phyloP scores from a whole-genome alignment of 2,888 invertebrate genomes.

The Drosophila rubida region DNA sequence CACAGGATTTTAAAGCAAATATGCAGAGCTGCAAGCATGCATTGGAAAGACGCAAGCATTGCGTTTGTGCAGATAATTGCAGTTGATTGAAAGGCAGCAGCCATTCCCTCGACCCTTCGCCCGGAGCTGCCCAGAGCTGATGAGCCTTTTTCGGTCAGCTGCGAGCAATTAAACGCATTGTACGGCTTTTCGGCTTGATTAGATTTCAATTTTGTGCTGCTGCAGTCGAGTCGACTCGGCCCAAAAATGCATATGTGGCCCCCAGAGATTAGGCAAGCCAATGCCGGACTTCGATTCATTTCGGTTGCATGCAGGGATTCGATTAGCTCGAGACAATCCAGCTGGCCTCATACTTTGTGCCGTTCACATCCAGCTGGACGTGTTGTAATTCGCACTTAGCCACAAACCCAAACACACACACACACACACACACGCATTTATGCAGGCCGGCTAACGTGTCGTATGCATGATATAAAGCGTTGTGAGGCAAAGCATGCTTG shows the following conservation, averaged over 20 bases:
- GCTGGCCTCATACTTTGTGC: constrained; percentile 2
- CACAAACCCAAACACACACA: constrained; percentile 30
- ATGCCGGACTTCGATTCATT: constrained; percentile 15
- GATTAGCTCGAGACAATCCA: constrained; percentile 12
- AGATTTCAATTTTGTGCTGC: constrained; percentile 49
- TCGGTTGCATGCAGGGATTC: constrained; percentile 2
- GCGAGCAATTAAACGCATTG: constrained; percentile 64
- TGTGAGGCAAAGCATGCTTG: constrained; percentile 34
- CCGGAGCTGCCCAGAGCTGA: too few species aligned
- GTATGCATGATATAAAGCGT: constrained; percentile 57
- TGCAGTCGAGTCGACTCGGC: too few species aligned
- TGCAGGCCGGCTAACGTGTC: constrained; percentile 60
- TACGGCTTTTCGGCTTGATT: constrained; percentile 58
- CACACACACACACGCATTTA: constrained; percentile 26
- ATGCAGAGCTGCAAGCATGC: constrained; percentile 4
- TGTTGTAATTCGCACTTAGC: constrained; percentile 71
- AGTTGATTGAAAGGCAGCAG: constrained; percentile 18
- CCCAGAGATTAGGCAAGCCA: constrained; percentile 23
- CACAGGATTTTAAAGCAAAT: background rate
- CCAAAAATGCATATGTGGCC: constrained; percentile 32
- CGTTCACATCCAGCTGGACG: constrained; percentile 48
- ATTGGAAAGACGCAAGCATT: constrained; percentile 29
- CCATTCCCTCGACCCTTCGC: constrained; percentile 30
- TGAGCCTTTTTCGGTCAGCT: constrained; percentile 28
- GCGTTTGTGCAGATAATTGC: constrained; percentile 52